phyloP scores from a whole-genome alignment of 2,113 vertebrate genomes.

The Sebastes fasciatus region DNA sequence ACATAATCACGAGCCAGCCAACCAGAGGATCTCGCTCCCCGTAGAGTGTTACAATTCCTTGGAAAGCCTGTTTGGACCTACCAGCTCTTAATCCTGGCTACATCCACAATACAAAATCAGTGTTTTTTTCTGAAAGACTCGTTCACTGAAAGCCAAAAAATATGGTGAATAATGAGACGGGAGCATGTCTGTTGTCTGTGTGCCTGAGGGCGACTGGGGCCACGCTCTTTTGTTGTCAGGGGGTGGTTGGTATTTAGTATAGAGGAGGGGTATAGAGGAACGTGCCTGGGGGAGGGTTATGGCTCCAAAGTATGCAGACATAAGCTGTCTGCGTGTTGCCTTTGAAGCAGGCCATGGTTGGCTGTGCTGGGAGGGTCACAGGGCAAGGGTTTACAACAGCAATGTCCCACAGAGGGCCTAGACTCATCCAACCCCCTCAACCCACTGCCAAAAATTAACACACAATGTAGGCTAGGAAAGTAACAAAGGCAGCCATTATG shows the following conservation, averaged over 20 bases:
- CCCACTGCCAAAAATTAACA: conserved; percentile 25
- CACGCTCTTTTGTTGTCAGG: conserved; percentile 58
- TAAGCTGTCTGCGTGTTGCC: conserved; percentile 60
- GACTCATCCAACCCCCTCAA: conserved; percentile 17
- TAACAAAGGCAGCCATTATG: conserved; percentile 20
- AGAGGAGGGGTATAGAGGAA: conserved; percentile 20
- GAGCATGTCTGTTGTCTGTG: conserved; percentile 20
- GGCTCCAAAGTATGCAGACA: conserved; percentile 51
- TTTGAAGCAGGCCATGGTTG: conserved; percentile 62
- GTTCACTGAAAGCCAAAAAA: conserved; percentile 36
- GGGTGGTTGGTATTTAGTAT: conserved; percentile 43
- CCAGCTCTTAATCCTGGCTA: conserved; percentile 56
- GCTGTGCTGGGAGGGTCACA: conserved; percentile 60
- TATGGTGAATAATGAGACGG: conserved; percentile 34
- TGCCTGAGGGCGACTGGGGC: conserved; percentile 42
- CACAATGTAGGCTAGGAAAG: conserved; percentile 27
- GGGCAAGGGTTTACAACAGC: conserved; percentile 61
- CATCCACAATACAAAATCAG: conserved; percentile 31
- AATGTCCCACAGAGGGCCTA: conserved; percentile 50
- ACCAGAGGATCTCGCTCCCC: conserved; percentile 56
- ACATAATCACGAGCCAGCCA: conserved; percentile 57
- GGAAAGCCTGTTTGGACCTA: conserved; percentile 54
- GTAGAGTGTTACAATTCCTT: conserved; percentile 58
- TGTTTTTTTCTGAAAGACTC: conserved; percentile 24
- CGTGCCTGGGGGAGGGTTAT: conserved; percentile 58